Base-by-base conservation (phyloP, 2,113 vertebrate species). In the Epinephelus fuscoguttatus region DNA sequence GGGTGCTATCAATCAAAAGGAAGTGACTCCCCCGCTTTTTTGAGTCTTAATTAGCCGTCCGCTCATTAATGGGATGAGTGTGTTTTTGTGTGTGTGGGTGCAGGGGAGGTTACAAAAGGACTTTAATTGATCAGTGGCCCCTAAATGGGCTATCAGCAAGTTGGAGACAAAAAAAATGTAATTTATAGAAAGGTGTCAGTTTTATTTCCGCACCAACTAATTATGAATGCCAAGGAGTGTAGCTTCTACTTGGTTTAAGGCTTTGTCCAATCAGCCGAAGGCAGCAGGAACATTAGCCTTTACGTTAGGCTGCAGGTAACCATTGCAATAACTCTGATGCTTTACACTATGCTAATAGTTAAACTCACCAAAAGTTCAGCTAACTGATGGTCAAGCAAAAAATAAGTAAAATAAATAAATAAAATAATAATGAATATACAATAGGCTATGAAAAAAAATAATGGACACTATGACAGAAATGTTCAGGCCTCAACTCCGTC, bases 1-100 rank as follows among this genome's bases (percentile, higher is more conserved):
- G 75, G 96, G 96, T 96, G 90, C 96, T 95, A 98, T 97, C 96
- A 97, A 96, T 98, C 96, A 90, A 96, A 87, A 96, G 95, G 96
- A 94, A 92, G 89, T 94, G 94, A 97, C 97, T 99, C 97, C 98
- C 97, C 96, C 96, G 96, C 97, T 97, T 98, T 97, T 97, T 96
- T 94, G 93, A 96, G 95, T 96, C 97, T 99, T 98, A 99, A 99
- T 99, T 99, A 98, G 96, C 96, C 94, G 95, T 88, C 92, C 87
- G 66, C 86, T 93, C 89, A 89, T 98, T 99, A 99, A 99, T 97
- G 96, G 96, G 96, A 96, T 96, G 96, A 95, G 92, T 88, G 91
- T 92, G 86, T 92, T 81, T 91, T 81, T 91, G 86, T 87, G 87
- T 78, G 83, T 86, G 86, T 82, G 82, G 63, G 91, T 86, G 85